A percentile compares a stretch with the other conserved stretches of the same genome.
phyloP scores from a whole-genome alignment of 1,140 invertebrate genomes.

The Saccostrea echinata region DNA sequence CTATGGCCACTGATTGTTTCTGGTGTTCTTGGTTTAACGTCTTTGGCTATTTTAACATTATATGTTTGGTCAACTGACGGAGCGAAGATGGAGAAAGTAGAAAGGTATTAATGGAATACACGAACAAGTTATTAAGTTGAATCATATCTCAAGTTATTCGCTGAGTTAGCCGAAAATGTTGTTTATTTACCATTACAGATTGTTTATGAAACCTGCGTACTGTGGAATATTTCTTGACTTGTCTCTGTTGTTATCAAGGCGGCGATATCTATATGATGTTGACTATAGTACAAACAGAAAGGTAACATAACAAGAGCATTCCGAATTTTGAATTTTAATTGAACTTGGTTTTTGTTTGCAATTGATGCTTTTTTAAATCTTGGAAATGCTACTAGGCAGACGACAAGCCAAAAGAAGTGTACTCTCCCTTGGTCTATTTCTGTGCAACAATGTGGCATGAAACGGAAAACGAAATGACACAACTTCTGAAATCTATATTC shows the following conservation, averaged over 20 bases:
- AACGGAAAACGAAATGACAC: conserved; percentile 80
- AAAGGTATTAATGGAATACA: neutral
- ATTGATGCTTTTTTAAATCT: neutral
- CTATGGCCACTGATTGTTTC: conserved; percentile 44
- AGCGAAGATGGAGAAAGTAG: conserved; percentile 4
- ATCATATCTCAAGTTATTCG: no score
- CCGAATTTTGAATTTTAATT: no score
- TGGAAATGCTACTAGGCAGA: conserved; percentile 21
- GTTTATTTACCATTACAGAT: neutral
- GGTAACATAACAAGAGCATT: conserved; percentile 37
- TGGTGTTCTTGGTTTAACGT: conserved; percentile 90
- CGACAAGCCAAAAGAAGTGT: conserved; percentile 8
- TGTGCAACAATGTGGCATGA: conserved; percentile 82
- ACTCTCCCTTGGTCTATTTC: conserved; percentile 71
- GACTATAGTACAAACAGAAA: conserved; percentile 51
- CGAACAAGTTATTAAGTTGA: neutral
- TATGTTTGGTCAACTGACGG: conserved; percentile 94
- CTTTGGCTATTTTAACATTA: conserved; percentile 96
- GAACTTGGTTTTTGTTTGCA: neutral
- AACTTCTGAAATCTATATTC: conserved; percentile 80
- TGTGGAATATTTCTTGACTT: conserved; percentile 28
- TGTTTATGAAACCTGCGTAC: conserved; percentile 13
- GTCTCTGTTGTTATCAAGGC: conserved; percentile 13
- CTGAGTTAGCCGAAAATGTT: no score
- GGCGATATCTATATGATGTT: neutral